A percentile compares a stretch with the other conserved stretches of the same genome.
These are phyloP conservation scores for Nyctibius bracteatus DNA, from an alignment of 2,113 vertebrate species.

Conservation along the genomic window DNA sequence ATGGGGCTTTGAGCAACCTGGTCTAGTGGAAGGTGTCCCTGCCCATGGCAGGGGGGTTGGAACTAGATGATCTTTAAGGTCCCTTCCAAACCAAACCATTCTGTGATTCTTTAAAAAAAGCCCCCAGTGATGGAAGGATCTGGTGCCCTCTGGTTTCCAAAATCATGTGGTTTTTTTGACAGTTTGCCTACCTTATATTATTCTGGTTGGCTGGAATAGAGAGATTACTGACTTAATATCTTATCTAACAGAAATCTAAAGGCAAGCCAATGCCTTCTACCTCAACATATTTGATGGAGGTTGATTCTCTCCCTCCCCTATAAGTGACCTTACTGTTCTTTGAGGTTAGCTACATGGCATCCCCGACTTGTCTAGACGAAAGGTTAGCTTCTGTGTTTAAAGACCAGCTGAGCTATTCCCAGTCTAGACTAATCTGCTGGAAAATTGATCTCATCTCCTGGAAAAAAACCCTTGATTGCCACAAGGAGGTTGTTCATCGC, in stretches of 20 bases:
- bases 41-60: no score
- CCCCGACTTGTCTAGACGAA: not conserved
- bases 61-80: no score
- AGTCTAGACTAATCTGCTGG: not conserved
- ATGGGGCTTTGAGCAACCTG: no score
- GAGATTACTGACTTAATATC: not conserved
- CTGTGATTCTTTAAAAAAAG: no score
- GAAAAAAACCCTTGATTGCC: not conserved
- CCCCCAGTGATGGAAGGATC: not conserved
- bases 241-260: not conserved
- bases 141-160: not conserved
- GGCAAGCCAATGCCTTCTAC: not conserved
- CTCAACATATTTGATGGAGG: not conserved
- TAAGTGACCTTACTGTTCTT: not conserved
- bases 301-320: not conserved
- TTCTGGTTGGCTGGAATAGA: not conserved
- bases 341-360: not conserved
- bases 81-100: no score
- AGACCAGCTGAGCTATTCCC: not conserved
- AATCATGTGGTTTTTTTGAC: not conserved
- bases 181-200: not conserved
- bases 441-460: not conserved
- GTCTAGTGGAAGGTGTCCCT: no score
- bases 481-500: not conserved
- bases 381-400: not conserved